Base-by-base conservation (phyloP, 2,797 vertebrate species). In the Danio choprae region DNA sequence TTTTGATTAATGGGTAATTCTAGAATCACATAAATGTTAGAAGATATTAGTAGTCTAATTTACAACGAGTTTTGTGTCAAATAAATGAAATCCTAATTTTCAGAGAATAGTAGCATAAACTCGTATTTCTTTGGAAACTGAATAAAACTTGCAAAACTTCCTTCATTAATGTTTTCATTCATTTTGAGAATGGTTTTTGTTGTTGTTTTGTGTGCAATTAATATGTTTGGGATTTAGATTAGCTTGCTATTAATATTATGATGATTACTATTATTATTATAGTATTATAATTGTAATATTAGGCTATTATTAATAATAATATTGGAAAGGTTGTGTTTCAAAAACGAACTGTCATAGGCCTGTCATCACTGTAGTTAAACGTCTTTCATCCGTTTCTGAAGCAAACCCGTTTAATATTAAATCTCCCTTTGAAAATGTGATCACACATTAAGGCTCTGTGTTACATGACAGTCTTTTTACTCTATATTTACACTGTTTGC, bases 301-400 rank as follows among this genome's bases (percentile, higher is more conserved):
- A 15, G 18, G 62, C n/a, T n/a, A 29, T 29, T 29, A 29, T 29
- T 29, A 1, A 29, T 29, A 29, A 1, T 29, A 29, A 29, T 29
- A 29, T 29, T 29, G 29, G 29, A 29, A 29, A 29, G 29, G 40
- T 29, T 59, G 11, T 29, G 29, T 58, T 80, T 3, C 62, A 46
- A 65, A 65, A 58, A 68, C 2, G 58, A 58, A 12, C 7, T 22
- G 40, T 41, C 48, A 22, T 13, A 22, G 60, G 65, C 43, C 76
- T 60, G 55, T 44, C n/a, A 70, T 60, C n/a, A 7, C 20, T 22
- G 20, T 44, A 18, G 11, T 70, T 69, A 40, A 50, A 68, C 44
- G 55, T 48, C 11, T 59, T 77, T 58, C 50, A 68, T n/a, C 67
- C 18, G 20, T 68, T 68, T 38, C 22, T 6, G 5, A 77, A 40